A percentile compares a stretch with the other conserved stretches of the same genome.
Conservation (phyloP, 2,888 invertebrate genomes). For the Strigamia crassipes region DNA sequence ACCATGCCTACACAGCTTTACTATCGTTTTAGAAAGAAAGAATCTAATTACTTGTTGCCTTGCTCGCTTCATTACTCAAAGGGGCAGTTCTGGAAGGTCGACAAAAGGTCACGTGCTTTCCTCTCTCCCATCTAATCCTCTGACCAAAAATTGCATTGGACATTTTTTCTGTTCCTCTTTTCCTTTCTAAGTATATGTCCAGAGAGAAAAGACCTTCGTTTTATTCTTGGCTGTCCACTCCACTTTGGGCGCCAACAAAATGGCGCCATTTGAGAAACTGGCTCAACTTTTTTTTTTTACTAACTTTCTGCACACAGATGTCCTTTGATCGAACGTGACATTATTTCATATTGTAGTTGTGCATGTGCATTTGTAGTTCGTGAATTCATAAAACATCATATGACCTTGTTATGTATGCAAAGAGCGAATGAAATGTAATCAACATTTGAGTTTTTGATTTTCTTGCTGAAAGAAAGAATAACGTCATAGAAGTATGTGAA, state of each 20-base stretch:
- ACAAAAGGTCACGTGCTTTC: conserved; percentile 3
- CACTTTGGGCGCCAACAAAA: conserved; percentile 22
- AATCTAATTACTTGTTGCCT: conserved; percentile 30
- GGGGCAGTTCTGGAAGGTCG: conserved; percentile 27
- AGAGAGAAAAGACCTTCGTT: not conserved
- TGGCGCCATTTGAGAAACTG: not conserved
- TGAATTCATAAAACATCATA: not conserved
- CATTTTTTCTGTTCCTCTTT: not conserved
- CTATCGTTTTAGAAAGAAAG: conserved; percentile 30
- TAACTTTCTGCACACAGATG: not conserved
- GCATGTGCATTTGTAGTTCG: not conserved
- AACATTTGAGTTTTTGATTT: not conserved
- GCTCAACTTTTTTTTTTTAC: not conserved
- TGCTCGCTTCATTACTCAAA: conserved; percentile 30
- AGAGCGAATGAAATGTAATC: not conserved
- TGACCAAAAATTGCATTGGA: conserved; percentile 30
- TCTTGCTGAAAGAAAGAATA: not conserved
- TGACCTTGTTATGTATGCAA: not conserved
- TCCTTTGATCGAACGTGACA: not conserved
- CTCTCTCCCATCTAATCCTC: conserved; percentile 8
- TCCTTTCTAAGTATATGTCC: not conserved
- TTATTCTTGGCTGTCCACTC: not conserved
- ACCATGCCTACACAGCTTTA: conserved; percentile 26
- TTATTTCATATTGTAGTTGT: not conserved
- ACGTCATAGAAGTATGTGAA: not conserved